phyloP scores from a whole-genome alignment of 2,888 invertebrate species.

The Tubulanus polymorphus region DNA sequence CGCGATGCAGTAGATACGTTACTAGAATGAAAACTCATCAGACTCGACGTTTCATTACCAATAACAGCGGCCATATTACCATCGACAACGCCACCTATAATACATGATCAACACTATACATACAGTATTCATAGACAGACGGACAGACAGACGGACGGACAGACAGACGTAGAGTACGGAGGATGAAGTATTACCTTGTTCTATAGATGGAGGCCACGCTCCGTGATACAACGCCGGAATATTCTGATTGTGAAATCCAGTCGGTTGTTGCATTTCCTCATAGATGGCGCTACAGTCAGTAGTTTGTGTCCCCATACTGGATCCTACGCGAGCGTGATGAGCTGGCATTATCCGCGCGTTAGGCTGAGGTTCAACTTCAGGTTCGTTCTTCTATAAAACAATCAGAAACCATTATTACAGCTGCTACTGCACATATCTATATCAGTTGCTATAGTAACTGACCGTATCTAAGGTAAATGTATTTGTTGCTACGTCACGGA shows the following conservation, averaged over 20 bases:
- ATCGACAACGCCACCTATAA: too few species aligned
- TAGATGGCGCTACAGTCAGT: not conserved
- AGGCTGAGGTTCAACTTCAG: too few species aligned
- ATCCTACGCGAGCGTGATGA: too few species aligned
- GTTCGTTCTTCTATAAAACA: too few species aligned
- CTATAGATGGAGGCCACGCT: constrained; percentile 65
- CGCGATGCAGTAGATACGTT: constrained; percentile 29
- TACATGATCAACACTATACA: too few species aligned
- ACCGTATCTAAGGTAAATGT: constrained; percentile 17
- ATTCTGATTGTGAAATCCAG: constrained; percentile 23
- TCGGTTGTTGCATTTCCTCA: too few species aligned
- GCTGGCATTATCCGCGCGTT: too few species aligned
- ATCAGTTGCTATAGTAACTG: constrained; percentile 36
- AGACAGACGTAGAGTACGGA: too few species aligned
- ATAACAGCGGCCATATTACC: constrained; percentile 20
- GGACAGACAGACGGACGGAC: too few species aligned
- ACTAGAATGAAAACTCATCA: constrained; percentile 64
- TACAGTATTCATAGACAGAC: too few species aligned
- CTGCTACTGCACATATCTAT: too few species aligned
- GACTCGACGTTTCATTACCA: constrained; percentile 60
- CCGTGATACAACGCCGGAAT: constrained; percentile 60
- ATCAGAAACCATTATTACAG: too few species aligned
- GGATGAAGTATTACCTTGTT: constrained; percentile 53
- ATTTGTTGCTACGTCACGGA: constrained; percentile 21
- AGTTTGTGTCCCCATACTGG: not conserved